Percentiles rank a stretch among this genome's conserved stretches.
Conservation (phyloP, 1,140 invertebrate species). For the Lerema accius region DNA sequence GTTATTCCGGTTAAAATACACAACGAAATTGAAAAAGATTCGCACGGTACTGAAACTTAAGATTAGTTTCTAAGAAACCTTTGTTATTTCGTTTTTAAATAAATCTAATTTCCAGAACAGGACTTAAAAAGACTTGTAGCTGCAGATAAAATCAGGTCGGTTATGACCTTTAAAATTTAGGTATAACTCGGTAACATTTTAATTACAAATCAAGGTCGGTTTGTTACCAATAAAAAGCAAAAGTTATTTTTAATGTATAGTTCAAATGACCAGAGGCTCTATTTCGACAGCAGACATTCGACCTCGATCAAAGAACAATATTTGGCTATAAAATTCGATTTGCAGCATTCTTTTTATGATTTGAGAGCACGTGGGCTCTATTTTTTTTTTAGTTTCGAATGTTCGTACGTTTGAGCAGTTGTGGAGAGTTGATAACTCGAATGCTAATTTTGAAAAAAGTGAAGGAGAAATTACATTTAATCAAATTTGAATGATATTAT, state of each 20-base stretch:
- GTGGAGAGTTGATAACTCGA: no score
- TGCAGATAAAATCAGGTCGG: constrained; percentile 14
- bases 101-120: constrained; percentile 13
- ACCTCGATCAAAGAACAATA: constrained; percentile 43
- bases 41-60: constrained; percentile 40
- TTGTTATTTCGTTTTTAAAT: constrained; percentile 15
- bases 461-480: no score
- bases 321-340: constrained; percentile 41
- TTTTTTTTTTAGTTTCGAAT: no score
- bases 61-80: constrained; percentile 31
- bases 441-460: no score
- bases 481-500: no score
- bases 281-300: constrained; percentile 44
- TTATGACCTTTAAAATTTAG: constrained; percentile 46
- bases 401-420: no score
- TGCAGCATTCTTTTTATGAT: constrained; percentile 19
- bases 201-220: constrained; percentile 54
- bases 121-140: constrained; percentile 12
- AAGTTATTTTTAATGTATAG: constrained; percentile 48
- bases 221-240: constrained; percentile 49
- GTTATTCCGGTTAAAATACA: constrained; percentile 43
- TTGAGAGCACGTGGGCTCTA: constrained; percentile 12
- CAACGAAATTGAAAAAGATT: constrained; percentile 42
- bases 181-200: constrained; percentile 47
- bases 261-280: constrained; percentile 46